Evolutionary conservation across 2,888 invertebrate genomes (phyloP).

Genomic region (Zhengitettix transpicula): DNA sequence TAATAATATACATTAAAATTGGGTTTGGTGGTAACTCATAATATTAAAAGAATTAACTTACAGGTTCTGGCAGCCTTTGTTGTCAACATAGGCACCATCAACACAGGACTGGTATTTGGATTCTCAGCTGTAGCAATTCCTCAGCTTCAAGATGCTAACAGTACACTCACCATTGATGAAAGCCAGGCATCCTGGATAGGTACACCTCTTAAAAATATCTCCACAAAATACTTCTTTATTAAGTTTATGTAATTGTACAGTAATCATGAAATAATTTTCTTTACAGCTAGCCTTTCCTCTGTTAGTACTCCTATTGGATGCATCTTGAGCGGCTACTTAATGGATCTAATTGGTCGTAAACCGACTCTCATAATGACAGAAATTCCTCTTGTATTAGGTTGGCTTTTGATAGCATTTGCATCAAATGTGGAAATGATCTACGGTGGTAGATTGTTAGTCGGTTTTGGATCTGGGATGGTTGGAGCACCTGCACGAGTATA

Average conservation of each 20-base stretch:
- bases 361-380: slow-evolving; percentile 45
- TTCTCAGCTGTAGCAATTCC: slow-evolving; percentile 50
- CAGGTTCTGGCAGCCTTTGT: slow-evolving; percentile 45
- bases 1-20: background rate
- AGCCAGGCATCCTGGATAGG: slow-evolving; percentile 49
- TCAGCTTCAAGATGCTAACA: slow-evolving; percentile 33
- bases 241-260: background rate
- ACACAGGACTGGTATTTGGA: slow-evolving; percentile 52
- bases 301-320: slow-evolving; percentile 44
- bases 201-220: slow-evolving; percentile 21
- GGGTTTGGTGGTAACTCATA: background rate
- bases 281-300: slow-evolving; percentile 44
- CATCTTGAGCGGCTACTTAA: slow-evolving; percentile 48
- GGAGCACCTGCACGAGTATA: slow-evolving; percentile 53
- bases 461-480: slow-evolving; percentile 55
- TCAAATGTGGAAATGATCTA: slow-evolving; percentile 43
- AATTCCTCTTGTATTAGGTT: slow-evolving; percentile 49
- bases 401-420: slow-evolving; percentile 43
- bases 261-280: slow-evolving; percentile 2
- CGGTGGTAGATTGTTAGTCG: slow-evolving; percentile 40
- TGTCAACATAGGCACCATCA: slow-evolving; percentile 49
- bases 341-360: slow-evolving; percentile 50
- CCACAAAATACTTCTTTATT: background rate
- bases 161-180: slow-evolving; percentile 35
- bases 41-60: background rate